Evolutionary conservation across 2,888 invertebrate genomes (phyloP).

Genomic region (Prosopocoilus inquinatus): DNA sequence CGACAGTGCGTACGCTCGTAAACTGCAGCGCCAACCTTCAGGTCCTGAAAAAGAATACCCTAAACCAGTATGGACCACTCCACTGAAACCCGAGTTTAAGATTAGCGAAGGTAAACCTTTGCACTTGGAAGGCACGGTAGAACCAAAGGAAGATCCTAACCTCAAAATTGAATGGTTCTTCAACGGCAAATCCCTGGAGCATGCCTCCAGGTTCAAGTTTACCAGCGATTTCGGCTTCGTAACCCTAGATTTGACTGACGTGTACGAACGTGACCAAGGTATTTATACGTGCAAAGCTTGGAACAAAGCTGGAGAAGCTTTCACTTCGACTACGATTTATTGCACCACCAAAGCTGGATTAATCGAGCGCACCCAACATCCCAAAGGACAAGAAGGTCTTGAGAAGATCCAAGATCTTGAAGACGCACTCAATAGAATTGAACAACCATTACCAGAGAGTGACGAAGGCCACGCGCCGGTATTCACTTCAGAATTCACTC

Average conservation of each 20-base stretch:
- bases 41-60: constrained; percentile 76
- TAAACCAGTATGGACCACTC: constrained; percentile 84
- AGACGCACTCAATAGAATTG: constrained; percentile 75
- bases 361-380: constrained; percentile 89
- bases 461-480: constrained; percentile 84
- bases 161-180: constrained; percentile 93
- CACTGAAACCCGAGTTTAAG: constrained; percentile 76
- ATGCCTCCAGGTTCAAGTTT: constrained; percentile 87
- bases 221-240: constrained; percentile 96
- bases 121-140: constrained; percentile 92
- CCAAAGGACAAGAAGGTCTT: constrained; percentile 90
- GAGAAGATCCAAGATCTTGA: constrained; percentile 90
- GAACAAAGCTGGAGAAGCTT: constrained; percentile 86
- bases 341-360: constrained; percentile 79
- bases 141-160: constrained; percentile 90
- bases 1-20: constrained; percentile 75
- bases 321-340: constrained; percentile 85
- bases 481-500: constrained; percentile 84
- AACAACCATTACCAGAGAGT: constrained; percentile 64
- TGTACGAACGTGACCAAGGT: constrained; percentile 91
- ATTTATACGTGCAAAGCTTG: constrained; percentile 90
- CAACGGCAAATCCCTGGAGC: constrained; percentile 83
- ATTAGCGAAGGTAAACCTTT: constrained; percentile 80
- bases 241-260: constrained; percentile 87
- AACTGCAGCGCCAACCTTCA: constrained; percentile 66